These are phyloP conservation scores for Conus canariensis DNA, from an alignment of 2,888 invertebrate species.

Conservation along the genomic window DNA sequence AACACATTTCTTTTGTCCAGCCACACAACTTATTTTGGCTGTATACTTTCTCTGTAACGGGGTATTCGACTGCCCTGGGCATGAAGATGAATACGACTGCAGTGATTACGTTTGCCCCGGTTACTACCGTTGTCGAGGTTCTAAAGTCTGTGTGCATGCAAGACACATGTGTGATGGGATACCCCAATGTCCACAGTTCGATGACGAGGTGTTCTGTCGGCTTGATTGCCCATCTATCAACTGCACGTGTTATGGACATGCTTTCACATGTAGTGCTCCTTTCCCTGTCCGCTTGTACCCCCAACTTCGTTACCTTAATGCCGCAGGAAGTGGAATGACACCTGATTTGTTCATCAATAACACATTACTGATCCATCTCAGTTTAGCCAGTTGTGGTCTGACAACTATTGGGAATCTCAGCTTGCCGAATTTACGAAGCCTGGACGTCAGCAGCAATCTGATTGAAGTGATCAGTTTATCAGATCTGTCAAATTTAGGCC, in stretches of 20 bases:
- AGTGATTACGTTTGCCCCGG: background rate
- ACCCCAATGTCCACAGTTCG: constrained; percentile 7
- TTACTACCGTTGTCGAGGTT: constrained; percentile 3
- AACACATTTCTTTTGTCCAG: background rate
- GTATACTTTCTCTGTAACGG: constrained; percentile 17
- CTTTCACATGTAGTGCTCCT: background rate
- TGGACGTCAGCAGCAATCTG: background rate
- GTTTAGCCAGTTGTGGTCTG: background rate
- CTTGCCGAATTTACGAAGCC: background rate
- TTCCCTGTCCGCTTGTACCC: background rate
- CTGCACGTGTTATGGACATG: constrained; percentile 18
- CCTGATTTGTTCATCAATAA: background rate
- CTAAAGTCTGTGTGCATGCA: background rate
- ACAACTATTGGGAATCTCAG: background rate
- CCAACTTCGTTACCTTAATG: constrained; percentile 1
- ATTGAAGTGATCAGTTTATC: background rate
- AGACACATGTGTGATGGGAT: background rate
- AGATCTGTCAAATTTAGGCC: background rate
- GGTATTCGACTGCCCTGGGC: background rate
- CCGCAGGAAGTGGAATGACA: background rate
- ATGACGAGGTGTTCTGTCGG: constrained; percentile 1
- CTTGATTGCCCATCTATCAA: background rate
- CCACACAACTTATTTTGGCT: background rate
- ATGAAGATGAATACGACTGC: background rate
- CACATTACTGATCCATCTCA: constrained; percentile 8